These are phyloP conservation scores for Hapalemur alaotrensis DNA, from an alignment of 2,797 vertebrate genomes.

Conservation along the genomic window DNA sequence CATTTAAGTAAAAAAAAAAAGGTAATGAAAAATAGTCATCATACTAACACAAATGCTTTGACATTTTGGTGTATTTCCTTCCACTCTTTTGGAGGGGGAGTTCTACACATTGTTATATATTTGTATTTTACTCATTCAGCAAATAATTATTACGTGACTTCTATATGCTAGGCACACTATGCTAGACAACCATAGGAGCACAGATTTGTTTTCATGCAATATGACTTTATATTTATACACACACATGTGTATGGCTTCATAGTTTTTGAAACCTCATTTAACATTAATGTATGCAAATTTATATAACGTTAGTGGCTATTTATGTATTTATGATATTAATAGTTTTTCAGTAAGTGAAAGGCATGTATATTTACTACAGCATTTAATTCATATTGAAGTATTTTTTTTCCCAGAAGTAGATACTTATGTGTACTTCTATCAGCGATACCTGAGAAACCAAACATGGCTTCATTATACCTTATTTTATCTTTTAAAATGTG, in stretches of 20 bases:
- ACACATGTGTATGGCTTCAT: background rate
- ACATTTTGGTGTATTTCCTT: background rate
- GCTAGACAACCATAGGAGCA: background rate
- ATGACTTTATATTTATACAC: background rate
- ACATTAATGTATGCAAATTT: background rate
- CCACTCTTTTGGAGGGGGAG: fast-evolving
- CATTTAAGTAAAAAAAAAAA: background rate
- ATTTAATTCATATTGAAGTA: background rate
- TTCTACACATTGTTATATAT: background rate
- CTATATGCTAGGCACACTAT: background rate
- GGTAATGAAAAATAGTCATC: background rate
- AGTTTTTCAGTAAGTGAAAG: background rate
- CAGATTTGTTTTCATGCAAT: background rate
- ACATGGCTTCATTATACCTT: background rate
- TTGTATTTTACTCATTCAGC: background rate
- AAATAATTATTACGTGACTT: background rate
- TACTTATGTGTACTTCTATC: background rate
- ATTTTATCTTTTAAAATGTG: background rate
- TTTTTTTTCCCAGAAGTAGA: background rate
- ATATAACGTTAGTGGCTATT: background rate
- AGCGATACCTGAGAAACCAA: background rate
- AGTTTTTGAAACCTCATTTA: background rate
- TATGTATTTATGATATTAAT: background rate
- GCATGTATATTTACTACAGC: background rate
- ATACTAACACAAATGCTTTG: background rate